Evolutionary conservation across 2,797 vertebrate species (phyloP).

Genomic region (Lutjanus campechanus): DNA sequence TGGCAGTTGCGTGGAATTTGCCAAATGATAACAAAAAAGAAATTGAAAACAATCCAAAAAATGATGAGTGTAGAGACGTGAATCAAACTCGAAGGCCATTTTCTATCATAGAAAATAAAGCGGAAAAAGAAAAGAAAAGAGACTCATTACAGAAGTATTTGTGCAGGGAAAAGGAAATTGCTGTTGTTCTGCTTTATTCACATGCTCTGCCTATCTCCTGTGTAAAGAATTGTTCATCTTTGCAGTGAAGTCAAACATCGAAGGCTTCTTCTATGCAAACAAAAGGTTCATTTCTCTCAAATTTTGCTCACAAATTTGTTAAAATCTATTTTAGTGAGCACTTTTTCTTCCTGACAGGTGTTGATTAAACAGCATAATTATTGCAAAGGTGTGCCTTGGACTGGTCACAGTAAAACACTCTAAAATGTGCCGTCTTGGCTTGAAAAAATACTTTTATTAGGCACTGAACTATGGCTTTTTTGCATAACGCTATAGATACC

Average conservation of each 20-base stretch:
- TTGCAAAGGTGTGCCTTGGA: too few species aligned
- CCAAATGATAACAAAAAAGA: slow-evolving; percentile 26
- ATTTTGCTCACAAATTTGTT: too few species aligned
- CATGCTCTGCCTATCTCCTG: slow-evolving; percentile 5
- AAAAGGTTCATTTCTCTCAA: too few species aligned
- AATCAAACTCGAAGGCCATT: slow-evolving; percentile 9
- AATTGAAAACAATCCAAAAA: slow-evolving; percentile 23
- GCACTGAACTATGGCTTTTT: too few species aligned
- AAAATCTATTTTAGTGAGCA: too few species aligned
- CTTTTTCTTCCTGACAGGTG: too few species aligned
- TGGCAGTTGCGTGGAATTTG: slow-evolving; percentile 6
- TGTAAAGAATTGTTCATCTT: neutral
- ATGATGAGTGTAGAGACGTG: neutral
- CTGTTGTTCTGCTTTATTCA: slow-evolving; percentile 20
- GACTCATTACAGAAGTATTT: slow-evolving; percentile 37
- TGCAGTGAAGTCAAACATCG: neutral
- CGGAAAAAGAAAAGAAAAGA: slow-evolving; percentile 17
- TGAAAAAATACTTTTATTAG: too few species aligned
- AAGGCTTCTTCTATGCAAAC: too few species aligned
- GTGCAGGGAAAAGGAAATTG: slow-evolving; percentile 19
- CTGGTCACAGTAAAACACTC: too few species aligned
- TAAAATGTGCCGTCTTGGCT: too few species aligned
- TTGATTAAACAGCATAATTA: too few species aligned
- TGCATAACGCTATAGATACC: too few species aligned
- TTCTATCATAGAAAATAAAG: slow-evolving; percentile 27